Evolutionary conservation across 1,140 invertebrate species (phyloP), one percentile per base, ranked within the genome.

Genomic region (Rhyacophila brunnea): DNA sequence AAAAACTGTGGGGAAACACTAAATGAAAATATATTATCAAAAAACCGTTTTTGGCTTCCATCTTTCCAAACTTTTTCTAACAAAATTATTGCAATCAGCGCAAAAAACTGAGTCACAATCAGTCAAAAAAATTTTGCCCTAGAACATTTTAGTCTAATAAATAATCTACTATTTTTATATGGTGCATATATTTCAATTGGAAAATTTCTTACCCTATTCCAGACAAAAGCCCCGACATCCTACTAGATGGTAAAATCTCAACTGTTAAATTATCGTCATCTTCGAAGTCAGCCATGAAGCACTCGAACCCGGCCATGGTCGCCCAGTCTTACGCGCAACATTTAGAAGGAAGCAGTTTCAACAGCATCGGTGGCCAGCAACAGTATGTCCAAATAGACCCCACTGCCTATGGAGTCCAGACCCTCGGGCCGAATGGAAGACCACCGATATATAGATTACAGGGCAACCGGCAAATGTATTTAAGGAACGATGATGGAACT

Each of bases 191-290:
- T n/a, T n/a, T n/a, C n/a, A n/a, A n/a, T n/a, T n/a, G n/a, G n/a
- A n/a, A n/a, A n/a, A n/a, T n/a, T 15, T n/a, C n/a, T n/a, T n/a
- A n/a, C n/a, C n/a, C n/a, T n/a, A 28, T 46, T 52, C 1, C 45
- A 63, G 62, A 64, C 44, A 64, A 64, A 52, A 64, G 62, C 48
- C 62, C 62, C 5, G 62, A 64, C 47, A 64, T 64, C 40, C 38
- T 64, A 20, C 43, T 64, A 19, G 62, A 64, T 57, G 62, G 62
- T 13, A 64, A 64, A 43, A 60, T 57, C 20, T 28, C 23, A 5
- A 28, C 23, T 28, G 23, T 28, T 28, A 28, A 28, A 9, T 9
- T 28, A 28, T 28, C 23, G 9, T 28, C 23, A 9, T 3, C 23
- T 28, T 28, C 23, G 9, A 28, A 28, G 9, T 28, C 23, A 9